A percentile compares a stretch with the other conserved stretches of the same genome.
These are phyloP conservation scores for Ylistrum balloti DNA, from an alignment of 1,140 invertebrate genomes.

Conservation along the genomic window DNA sequence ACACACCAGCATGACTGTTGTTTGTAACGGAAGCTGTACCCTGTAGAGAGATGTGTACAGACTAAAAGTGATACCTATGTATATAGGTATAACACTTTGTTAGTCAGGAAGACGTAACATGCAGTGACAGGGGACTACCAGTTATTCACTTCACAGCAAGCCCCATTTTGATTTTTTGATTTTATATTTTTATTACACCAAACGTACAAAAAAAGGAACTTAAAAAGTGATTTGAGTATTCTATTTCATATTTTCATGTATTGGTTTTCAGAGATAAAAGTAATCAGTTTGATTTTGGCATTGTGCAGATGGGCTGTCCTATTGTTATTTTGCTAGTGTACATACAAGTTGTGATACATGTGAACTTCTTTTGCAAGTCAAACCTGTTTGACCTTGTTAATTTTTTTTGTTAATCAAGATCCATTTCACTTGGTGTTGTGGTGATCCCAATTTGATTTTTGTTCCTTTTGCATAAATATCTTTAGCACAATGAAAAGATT, in stretches of 20 bases:
- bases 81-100: slow-evolving; percentile 4
- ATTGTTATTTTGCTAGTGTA: not conserved
- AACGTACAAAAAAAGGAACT: not conserved
- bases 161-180: not conserved
- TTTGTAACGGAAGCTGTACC: not conserved
- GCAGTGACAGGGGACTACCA: not conserved
- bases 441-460: too few relatives aligned
- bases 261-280: too few relatives aligned
- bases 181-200: not conserved
- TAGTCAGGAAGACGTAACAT: not conserved
- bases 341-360: too few relatives aligned
- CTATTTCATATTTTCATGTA: too few relatives aligned
- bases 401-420: too few relatives aligned
- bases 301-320: not conserved
- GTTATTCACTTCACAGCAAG: not conserved
- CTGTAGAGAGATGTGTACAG: not conserved
- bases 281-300: not conserved
- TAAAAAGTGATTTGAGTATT: too few relatives aligned
- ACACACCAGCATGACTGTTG: slow-evolving; percentile 13
- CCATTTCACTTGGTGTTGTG: too few relatives aligned
- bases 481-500: too few relatives aligned
- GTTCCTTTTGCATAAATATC: too few relatives aligned
- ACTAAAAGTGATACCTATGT: not conserved
- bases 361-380: too few relatives aligned
- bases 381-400: too few relatives aligned